phyloP scores from a whole-genome alignment of 2,797 vertebrate species.

The Iguana delicatissima region DNA sequence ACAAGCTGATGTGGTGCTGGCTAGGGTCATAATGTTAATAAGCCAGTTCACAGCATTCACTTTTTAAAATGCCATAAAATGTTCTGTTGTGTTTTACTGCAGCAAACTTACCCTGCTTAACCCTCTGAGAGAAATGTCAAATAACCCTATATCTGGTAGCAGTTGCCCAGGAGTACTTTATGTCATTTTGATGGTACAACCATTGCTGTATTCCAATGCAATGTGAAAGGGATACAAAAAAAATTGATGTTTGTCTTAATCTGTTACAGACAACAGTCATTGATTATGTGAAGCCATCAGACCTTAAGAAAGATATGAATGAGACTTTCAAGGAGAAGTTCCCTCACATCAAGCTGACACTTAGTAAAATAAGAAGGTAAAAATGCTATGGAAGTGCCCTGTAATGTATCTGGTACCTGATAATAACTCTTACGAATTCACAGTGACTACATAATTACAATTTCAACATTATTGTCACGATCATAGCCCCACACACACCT shows the following conservation, averaged over 20 bases:
- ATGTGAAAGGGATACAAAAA: not conserved
- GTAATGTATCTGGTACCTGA: not conserved
- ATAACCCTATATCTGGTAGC: not conserved
- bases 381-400: not conserved
- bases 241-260: constrained; percentile 32
- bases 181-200: not conserved
- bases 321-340: constrained; percentile 99
- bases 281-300: constrained; percentile 98
- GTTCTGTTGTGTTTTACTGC: not conserved
- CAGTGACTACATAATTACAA: no score
- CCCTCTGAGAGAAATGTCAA: not conserved
- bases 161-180: not conserved
- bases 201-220: not conserved
- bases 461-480: no score
- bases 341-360: constrained; percentile 94
- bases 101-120: not conserved
- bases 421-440: not conserved
- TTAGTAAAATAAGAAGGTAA: constrained; percentile 98
- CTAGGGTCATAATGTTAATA: not conserved
- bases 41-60: not conserved
- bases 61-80: not conserved
- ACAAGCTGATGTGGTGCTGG: not conserved
- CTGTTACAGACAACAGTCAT: constrained; percentile 95
- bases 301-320: constrained; percentile 99
- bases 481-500: no score